These are phyloP conservation scores for Netelia fuscicornis DNA, from an alignment of 2,888 invertebrate genomes.

Conservation along the genomic window DNA sequence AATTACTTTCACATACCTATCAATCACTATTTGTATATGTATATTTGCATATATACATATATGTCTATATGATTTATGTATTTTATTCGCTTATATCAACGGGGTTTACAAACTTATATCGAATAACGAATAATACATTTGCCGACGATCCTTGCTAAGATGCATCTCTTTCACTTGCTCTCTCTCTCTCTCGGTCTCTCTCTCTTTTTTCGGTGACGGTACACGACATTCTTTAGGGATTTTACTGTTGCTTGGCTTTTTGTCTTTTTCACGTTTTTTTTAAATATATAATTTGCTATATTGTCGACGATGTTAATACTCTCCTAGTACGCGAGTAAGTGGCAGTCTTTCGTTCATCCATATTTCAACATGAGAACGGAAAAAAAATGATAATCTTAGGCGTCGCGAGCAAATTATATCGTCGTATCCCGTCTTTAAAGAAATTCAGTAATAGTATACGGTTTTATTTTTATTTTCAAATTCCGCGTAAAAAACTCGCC, in stretches of 20 bases:
- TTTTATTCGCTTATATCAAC: slow-evolving; percentile 41
- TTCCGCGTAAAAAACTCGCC: slow-evolving; percentile 33
- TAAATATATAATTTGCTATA: slow-evolving; percentile 51
- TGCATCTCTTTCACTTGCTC: slow-evolving; percentile 1
- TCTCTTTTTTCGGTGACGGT: slow-evolving; percentile 21
- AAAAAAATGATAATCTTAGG: slow-evolving; percentile 54
- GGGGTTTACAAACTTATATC: slow-evolving; percentile 49
- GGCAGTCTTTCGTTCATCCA: slow-evolving; percentile 72
- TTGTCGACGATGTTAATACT: slow-evolving; percentile 65
- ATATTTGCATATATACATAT: slow-evolving; percentile 27
- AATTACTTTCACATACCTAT: slow-evolving; percentile 70
- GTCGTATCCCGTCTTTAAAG: slow-evolving; percentile 17
- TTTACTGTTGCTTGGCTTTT: slow-evolving; percentile 32
- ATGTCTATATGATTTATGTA: slow-evolving; percentile 28
- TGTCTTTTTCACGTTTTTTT: slow-evolving; percentile 23
- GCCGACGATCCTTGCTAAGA: slow-evolving; percentile 33
- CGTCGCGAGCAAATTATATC: slow-evolving; percentile 42
- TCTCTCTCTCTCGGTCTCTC: background rate
- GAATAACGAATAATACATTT: slow-evolving; percentile 61
- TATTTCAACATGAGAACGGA: slow-evolving; percentile 54
- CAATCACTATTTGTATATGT: slow-evolving; percentile 54
- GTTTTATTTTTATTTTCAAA: slow-evolving; percentile 32
- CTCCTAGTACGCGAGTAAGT: slow-evolving; percentile 63
- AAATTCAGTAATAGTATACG: slow-evolving; percentile 18
- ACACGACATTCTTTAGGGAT: slow-evolving; percentile 34